Conservation (phyloP, 2,797 vertebrate species). For the Merluccius polli region DNA sequence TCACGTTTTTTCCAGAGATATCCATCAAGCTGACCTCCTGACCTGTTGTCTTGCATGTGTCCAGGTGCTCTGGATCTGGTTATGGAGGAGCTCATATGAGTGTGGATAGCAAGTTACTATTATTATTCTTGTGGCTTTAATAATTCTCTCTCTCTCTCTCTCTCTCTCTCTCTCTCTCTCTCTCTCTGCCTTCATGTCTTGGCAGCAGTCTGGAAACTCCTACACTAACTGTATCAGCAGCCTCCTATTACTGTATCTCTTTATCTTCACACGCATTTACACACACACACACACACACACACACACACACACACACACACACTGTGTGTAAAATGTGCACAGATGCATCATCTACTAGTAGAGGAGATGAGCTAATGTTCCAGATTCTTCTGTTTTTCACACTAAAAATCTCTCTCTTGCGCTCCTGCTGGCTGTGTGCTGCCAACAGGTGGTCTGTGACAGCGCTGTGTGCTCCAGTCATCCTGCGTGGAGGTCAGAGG, state of each 20-base stretch:
- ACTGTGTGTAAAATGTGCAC: background rate
- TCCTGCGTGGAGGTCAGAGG: conserved; percentile 54
- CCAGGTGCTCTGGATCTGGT: no score
- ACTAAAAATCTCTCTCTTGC: conserved; percentile 33
- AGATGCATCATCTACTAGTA: conserved; percentile 11
- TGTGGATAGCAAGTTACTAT: background rate
- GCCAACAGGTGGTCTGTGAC: conserved; percentile 58
- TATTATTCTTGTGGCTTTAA: conserved; percentile 9
- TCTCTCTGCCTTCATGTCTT: conserved; percentile 33
- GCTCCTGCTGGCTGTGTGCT: conserved; percentile 51
- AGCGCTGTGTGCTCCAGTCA: conserved; percentile 51
- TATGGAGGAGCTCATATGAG: background rate
- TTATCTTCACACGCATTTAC: conserved; percentile 29
- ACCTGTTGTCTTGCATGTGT: no score
- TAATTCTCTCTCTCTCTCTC: conserved; percentile 15
- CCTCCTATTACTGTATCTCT: conserved; percentile 18
- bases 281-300: conserved; percentile 4
- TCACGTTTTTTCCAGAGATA: no score
- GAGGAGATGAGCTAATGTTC: conserved; percentile 20
- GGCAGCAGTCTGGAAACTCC: conserved; percentile 51
- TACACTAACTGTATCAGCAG: conserved; percentile 34
- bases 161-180: conserved; percentile 3
- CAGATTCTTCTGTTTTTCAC: background rate
- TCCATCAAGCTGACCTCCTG: no score
- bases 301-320: background rate